Base-by-base conservation (phyloP, 1,140 invertebrate species). In the Drosophila aff. region DNA sequence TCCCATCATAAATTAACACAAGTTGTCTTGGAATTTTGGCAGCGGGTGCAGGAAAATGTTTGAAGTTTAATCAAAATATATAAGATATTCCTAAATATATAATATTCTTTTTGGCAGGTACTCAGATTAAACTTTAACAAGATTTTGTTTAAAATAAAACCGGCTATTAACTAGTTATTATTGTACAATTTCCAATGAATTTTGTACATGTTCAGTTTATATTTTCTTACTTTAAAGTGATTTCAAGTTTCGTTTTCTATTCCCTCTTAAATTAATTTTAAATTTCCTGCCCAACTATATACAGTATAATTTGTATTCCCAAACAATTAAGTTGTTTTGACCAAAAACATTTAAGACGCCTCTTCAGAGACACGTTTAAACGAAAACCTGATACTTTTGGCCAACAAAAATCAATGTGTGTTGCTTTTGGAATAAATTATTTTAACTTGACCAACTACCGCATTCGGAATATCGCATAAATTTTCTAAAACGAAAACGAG, bases 371-470 rank as follows among this genome's bases (percentile, higher is more conserved):
- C 61, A 47, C 28, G 71, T 71, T 38, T 82, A 21, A 62, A 41
- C 43, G 15, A 31, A 71, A 86, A 81, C 82, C 75, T 57, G 82
- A 64, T 64, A 67, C 65, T 59, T 57, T 44, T 64, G 52, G 50
- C 33, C 33, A 41, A 38, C 52, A 36, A 69, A 36, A 69, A 69
- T 33, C 43, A 40, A 36, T 28, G 61, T 81, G 53, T 15, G 58
- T 84, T 57, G 65, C 33, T 55, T 46, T 50, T 40, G 40, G 82
- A 74, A 85, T 86, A 85, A 68, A 86, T 83, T 82, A 62, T 61
- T 7, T 15, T 53, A 46, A 44, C 38, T 61, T 49, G 44, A 79
- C 33, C 59, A 46, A 63, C 50, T 69, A 43, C 64, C 57, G 59
- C 63, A 79, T 76, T 85, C 58, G 65, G 75, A 46, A 53, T 2